phyloP scores from a whole-genome alignment of 1,140 invertebrate species.

The Marisa cornuarietis region DNA sequence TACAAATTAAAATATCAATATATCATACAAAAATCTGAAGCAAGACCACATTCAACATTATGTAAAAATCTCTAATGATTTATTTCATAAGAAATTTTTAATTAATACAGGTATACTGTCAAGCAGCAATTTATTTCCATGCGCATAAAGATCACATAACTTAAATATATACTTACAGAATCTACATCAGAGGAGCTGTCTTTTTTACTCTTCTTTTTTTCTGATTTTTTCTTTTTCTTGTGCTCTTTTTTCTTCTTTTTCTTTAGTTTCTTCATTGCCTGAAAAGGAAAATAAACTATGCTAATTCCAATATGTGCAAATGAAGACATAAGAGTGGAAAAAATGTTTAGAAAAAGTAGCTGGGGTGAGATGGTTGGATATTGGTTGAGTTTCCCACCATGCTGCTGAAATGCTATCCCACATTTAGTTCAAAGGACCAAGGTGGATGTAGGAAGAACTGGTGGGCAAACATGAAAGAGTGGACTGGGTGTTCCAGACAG shows the following conservation, averaged over 20 bases:
- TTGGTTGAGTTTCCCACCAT: not conserved
- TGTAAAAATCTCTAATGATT: too few species aligned
- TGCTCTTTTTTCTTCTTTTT: constrained; percentile 41
- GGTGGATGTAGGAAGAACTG: not conserved
- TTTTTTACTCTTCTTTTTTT: constrained; percentile 45
- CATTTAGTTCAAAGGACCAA: not conserved
- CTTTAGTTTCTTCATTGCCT: constrained; percentile 38
- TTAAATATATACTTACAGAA: not conserved
- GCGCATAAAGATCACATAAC: too few species aligned
- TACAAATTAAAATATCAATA: too few species aligned
- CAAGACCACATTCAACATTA: too few species aligned
- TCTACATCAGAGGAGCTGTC: constrained; percentile 22
- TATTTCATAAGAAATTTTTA: too few species aligned
- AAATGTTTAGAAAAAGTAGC: not conserved
- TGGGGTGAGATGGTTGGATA: not conserved
- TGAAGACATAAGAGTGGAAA: constrained; percentile 3
- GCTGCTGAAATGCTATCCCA: not conserved
- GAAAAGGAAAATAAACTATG: constrained; percentile 16
- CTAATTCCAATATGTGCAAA: constrained; percentile 3
- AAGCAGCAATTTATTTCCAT: too few species aligned
- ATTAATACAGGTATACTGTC: too few species aligned
- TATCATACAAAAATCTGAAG: too few species aligned
- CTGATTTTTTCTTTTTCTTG: constrained; percentile 48
- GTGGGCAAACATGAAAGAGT: not conserved
- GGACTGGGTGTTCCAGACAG: too few species aligned